Conservation (phyloP, 1,140 invertebrate genomes). For the Episyrphus balteatus region DNA sequence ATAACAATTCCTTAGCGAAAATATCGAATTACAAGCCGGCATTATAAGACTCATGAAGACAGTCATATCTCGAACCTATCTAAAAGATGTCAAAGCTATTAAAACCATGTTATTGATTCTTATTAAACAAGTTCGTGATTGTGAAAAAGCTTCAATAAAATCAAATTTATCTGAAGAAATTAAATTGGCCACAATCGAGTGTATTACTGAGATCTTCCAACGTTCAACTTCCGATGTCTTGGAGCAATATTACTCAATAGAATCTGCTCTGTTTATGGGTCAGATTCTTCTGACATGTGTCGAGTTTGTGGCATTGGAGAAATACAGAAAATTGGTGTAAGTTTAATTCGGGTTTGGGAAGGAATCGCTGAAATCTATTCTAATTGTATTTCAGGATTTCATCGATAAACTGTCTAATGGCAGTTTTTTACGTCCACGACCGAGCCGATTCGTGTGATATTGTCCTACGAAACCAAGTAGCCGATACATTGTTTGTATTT, state of each 20-base stretch:
- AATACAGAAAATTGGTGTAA: conserved; percentile 23
- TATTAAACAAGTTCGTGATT: conserved; percentile 23
- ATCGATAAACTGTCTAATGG: conserved; percentile 21
- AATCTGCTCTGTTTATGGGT: conserved; percentile 15
- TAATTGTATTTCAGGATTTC: background rate
- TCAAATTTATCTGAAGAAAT: conserved; percentile 28
- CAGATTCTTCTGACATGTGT: conserved; percentile 22
- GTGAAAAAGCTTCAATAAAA: conserved; percentile 8
- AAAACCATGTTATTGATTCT: conserved; percentile 24
- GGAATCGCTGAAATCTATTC: background rate
- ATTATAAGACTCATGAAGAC: conserved; percentile 19
- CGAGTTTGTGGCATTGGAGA: conserved; percentile 22
- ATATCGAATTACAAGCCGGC: conserved; percentile 23
- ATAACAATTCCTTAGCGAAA: conserved; percentile 11
- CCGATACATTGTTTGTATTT: conserved; percentile 26
- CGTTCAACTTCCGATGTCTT: conserved; percentile 23
- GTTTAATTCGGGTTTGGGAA: background rate
- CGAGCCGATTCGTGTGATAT: conserved; percentile 24
- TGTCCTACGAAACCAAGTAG: conserved; percentile 29
- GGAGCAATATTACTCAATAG: conserved; percentile 21
- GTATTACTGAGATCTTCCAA: conserved; percentile 15
- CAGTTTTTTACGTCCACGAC: conserved; percentile 28
- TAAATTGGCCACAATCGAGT: conserved; percentile 23
- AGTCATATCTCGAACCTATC: conserved; percentile 17
- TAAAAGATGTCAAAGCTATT: conserved; percentile 20